Base-by-base conservation (phyloP, 2,113 vertebrate genomes). In the Lagenorhynchus albirostris region DNA sequence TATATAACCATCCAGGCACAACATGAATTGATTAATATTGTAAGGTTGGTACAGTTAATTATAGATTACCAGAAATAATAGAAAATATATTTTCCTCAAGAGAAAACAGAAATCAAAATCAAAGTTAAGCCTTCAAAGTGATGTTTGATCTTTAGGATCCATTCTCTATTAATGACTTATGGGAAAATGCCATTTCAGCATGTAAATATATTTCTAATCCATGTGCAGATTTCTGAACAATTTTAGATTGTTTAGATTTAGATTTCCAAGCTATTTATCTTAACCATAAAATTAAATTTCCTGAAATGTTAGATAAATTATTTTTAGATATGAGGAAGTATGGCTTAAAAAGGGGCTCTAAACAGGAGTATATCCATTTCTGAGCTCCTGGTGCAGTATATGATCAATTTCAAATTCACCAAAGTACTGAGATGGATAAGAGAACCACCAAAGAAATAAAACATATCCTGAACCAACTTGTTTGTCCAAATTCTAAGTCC, bases 21-120 rank as follows among this genome's bases (percentile, higher is more conserved):
- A 99, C 99, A 0, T 99, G 99, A 97, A 99, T 99, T 62, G 97
- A 99, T 98, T 99, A 99, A 98, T 99, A 99, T 98, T 99, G 99
- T 50, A 99, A 99, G 99, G 98, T 99, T 65, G 99, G 99, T 79
- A 99, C 99, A 31, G 97, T 99, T 97, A 99, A 99, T 98, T 99
- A 99, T 13, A 99, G 99, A 99, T 98, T 99, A 31, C 99, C 99
- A 1, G 99, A 99, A 98, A 99, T 99, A 96, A 99, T 99, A 97
- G 99, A 99, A 98, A 99, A 99, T 96, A 99, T 99, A 6, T 99
- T 99, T 87, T 99, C 99, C 29, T 98, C 98, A 97, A 92, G 98
- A 88, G 98, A 98, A 98, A 98, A 98, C 95, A 99, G 99, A 99
- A 99, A 93, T 98, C 98, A 63, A 98, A 98, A 53, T 99, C 99